Evolutionary conservation across 2,113 vertebrate species (phyloP).

Genomic region (Rhipidura dahli): DNA sequence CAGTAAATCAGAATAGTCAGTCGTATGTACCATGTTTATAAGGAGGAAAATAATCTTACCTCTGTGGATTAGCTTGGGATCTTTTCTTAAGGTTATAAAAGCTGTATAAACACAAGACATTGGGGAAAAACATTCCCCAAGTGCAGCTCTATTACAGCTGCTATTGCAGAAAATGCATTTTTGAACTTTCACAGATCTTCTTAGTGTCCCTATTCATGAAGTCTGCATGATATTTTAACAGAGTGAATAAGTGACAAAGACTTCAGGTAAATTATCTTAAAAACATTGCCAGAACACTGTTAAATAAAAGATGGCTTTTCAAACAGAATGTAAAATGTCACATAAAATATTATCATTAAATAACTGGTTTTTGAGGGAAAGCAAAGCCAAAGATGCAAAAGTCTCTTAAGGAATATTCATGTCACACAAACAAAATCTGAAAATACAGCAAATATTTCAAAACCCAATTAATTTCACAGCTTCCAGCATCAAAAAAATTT

Average conservation of each 20-base stretch:
- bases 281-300: conserved; percentile 10
- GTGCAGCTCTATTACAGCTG: neutral
- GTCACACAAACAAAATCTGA: neutral
- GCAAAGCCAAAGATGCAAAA: neutral
- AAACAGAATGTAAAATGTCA: conserved; percentile 41
- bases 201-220: neutral
- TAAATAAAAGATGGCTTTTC: conserved; percentile 51
- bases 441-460: conserved; percentile 6
- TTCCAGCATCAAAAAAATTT: neutral
- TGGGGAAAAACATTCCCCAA: neutral
- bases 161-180: neutral
- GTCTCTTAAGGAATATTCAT: neutral
- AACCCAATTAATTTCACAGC: neutral
- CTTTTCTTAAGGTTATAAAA: conserved; percentile 5
- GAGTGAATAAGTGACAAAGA: neutral
- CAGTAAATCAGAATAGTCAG: neutral
- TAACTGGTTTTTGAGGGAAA: neutral
- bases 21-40: neutral
- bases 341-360: conserved; percentile 1
- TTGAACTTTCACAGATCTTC: neutral
- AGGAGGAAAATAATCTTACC: neutral
- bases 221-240: neutral
- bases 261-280: conserved; percentile 14
- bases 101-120: neutral
- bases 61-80: neutral